Conservation (phyloP, 1,140 invertebrate genomes). For the Coenobita brevimanus region DNA sequence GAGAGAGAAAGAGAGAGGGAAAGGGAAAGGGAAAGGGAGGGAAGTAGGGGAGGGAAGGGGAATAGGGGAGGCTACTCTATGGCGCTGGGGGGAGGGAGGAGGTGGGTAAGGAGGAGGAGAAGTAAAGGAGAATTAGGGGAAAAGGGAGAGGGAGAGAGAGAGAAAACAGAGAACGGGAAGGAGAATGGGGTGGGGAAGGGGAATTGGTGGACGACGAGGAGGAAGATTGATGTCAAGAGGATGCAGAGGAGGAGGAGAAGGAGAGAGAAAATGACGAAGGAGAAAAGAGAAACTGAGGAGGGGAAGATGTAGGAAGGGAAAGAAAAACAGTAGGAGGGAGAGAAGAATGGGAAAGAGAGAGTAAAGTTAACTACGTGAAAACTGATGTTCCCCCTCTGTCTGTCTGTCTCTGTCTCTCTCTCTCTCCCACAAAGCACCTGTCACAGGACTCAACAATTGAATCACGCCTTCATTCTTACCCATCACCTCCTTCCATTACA, state of each 20-base stretch:
- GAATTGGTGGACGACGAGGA: neutral
- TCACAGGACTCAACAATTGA: too few relatives aligned
- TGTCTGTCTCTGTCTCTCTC: conserved; percentile 8
- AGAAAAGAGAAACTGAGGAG: neutral
- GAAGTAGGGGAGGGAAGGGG: neutral
- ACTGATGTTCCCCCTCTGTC: neutral
- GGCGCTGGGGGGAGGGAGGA: neutral
- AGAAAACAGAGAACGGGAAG: neutral
- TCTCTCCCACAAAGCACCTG: neutral
- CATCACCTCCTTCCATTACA: too few relatives aligned
- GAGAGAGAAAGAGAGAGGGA: neutral
- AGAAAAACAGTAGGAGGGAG: neutral
- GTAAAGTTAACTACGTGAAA: neutral
- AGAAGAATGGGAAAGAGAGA: neutral
- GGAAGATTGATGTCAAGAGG: neutral
- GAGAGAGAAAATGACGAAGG: neutral
- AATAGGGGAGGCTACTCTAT: neutral
- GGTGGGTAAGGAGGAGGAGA: too few relatives aligned
- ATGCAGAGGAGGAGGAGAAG: neutral
- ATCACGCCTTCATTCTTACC: too few relatives aligned
- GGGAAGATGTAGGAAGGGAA: neutral
- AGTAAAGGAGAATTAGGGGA: neutral
- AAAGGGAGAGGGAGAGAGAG: neutral
- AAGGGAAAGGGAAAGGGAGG: too few relatives aligned
- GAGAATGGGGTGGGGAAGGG: neutral